These are phyloP conservation scores for Disparrhopalites patrizii DNA, from an alignment of 2,888 invertebrate species.

Conservation along the genomic window DNA sequence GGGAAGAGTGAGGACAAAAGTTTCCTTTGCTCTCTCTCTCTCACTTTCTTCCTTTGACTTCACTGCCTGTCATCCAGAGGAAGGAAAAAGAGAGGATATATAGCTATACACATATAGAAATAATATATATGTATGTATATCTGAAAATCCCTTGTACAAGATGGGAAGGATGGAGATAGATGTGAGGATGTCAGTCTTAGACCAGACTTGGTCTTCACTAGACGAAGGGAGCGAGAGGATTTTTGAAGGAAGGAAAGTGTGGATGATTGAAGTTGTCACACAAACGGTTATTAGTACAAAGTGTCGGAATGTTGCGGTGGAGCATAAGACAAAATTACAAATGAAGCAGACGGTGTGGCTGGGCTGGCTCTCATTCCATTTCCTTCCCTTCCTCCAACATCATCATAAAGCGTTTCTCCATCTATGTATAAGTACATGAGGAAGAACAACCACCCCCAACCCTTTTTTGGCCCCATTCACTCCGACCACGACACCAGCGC, in stretches of 20 bases:
- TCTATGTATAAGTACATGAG: not conserved
- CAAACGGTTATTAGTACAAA: conserved; percentile 28
- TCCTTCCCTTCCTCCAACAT: no score
- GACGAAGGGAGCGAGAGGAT: no score
- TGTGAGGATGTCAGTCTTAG: no score
- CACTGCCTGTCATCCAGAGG: no score
- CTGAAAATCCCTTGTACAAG: no score
- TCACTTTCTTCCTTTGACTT: no score
- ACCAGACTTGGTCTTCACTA: not conserved
- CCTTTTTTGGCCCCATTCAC: not conserved
- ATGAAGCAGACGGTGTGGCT: not conserved
- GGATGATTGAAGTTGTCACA: conserved; percentile 30
- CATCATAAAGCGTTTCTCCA: not conserved
- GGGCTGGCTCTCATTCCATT: not conserved
- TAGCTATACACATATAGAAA: no score
- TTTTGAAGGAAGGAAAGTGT: conserved; percentile 12
- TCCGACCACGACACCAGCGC: not conserved
- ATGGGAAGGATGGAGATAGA: conserved; percentile 1
- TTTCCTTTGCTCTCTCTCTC: no score
- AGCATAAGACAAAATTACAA: conserved; percentile 23
- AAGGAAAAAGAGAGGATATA: not conserved
- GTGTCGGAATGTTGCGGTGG: conserved; percentile 29
- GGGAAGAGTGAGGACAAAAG: no score
- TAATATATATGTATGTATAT: no score
- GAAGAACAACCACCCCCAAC: not conserved